Evolutionary conservation across 1,140 invertebrate species (phyloP), one percentile per base, ranked within the genome.

Genomic region (Solenopsis fugax): DNA sequence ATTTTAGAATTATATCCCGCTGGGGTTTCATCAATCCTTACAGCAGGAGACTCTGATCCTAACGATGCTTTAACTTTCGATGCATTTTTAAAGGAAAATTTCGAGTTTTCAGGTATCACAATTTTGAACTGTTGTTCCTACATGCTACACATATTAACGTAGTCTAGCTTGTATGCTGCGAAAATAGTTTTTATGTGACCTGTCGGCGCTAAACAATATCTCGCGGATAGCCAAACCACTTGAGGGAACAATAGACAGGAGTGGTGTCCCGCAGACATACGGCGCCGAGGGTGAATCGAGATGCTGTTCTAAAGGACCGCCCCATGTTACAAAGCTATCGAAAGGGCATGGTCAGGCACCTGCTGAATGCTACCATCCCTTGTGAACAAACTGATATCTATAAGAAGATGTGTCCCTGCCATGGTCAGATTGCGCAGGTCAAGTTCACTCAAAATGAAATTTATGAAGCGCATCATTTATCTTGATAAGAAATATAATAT

Each of bases 161-260:
- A 67, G 56, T 75, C 80, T 50, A 48, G 50, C 41, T 34, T 52
- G 41, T 10, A 60, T 7, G 0, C 56, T 2, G 3, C 54, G 37
- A 65, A 24, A 65, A 34, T 18, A 62, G 50, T 75, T 60, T 78
- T 65, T 21, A 71, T 75, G 72, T 75, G 65, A 13, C 64, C 76
- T 75, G 10, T 10, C 77, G n/a, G 58, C 72, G 84, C 86, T 92
- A 91, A 91, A 93, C 89, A 93, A 93, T 94, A 84, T 85, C 77
- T 54, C 67, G 9, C 69, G 75, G 88, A 93, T 91, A 90, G 92
- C 86, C 87, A 85, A 93, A 89, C 92, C 92, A 93, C 93, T 94
- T 88, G 91, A 93, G 34, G n/a, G 86, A 89, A 94, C 93, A 94
- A 94, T 93, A 21, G 52, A 37, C 62, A 18, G 18, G 64, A 77